Evolutionary conservation across 1,140 invertebrate species (phyloP), one percentile per base, ranked within the genome.

Genomic region (Drosophila nebulosa): DNA sequence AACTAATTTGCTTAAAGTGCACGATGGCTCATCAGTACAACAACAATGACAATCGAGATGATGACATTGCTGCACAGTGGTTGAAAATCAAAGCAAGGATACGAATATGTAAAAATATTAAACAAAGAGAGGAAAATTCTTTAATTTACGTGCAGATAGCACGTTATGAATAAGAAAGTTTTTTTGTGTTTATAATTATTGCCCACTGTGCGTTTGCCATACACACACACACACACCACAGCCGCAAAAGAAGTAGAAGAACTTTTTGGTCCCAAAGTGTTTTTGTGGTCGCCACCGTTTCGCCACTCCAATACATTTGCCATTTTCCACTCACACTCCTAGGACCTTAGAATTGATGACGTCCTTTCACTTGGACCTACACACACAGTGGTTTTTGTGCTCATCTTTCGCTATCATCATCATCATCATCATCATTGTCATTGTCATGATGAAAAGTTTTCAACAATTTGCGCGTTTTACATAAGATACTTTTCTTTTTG

Each of bases 1-100:
- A 86, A 86, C 81, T 86, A 86, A 86, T 86, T 88, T 88, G 81
- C 81, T 59, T 86, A 86, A 88, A 86, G 78, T 88, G 81, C 83
- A 86, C 67, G 77, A 78, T 81, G 81, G 46, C 81, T 78, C 81
- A 86, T 85, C 81, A 80, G 59, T 9, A 27, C 69, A 76, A 66
- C 81, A 63, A 62, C 73, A 39, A 60, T 22, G 51, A 14, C 35
- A 7, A 46, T 9, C 21, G 22, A n/a, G 22, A 59, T 63, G 56
- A 61, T 35, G 51, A 30, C 5, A n/a, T 30, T 16, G 69, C 7
- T 27, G 65, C 70, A 80, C 74, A 64, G 73, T 74, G 77, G 59
- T 7, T 10, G n/a, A 12, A 10, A 52, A 12, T 18, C 4, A 1
- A 0, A 9, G 1, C n/a, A 10, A 30, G 24, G 3, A 3, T 7